These are phyloP conservation scores for Rhopalosiphum nymphaeae DNA, from an alignment of 2,888 invertebrate genomes.

Conservation along the genomic window DNA sequence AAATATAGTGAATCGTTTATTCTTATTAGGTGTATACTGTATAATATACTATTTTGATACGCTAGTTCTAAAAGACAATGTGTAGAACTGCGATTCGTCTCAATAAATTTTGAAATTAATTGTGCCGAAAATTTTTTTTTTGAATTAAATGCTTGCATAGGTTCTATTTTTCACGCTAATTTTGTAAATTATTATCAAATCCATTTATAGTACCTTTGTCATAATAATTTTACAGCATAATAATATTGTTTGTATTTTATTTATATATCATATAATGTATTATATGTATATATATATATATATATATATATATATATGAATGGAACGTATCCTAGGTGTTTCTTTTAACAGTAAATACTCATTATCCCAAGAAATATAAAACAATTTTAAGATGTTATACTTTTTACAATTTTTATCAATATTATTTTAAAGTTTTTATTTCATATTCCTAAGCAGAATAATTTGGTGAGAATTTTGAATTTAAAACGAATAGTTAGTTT, in stretches of 20 bases:
- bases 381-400: not conserved
- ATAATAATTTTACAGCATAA: not conserved
- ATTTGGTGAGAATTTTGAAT: not conserved
- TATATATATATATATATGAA: no score
- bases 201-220: not conserved
- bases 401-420: not conserved
- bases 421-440: not conserved
- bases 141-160: not conserved
- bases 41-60: not conserved
- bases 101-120: slow-evolving; percentile 29
- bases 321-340: not conserved
- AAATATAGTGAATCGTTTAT: not conserved
- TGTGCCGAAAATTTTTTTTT: not conserved
- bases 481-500: not conserved
- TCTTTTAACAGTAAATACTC: not conserved
- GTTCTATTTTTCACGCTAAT: not conserved
- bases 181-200: slow-evolving; percentile 4
- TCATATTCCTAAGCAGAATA: not conserved
- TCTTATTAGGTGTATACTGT: not conserved
- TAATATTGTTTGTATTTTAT: not conserved
- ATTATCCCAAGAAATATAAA: not conserved
- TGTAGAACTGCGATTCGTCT: slow-evolving; percentile 38
- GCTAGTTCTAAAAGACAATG: slow-evolving; percentile 36
- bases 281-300: not conserved
- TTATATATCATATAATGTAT: not conserved